Conservation (phyloP, 2,797 vertebrate genomes). For the Neomorphus geoffroyi region DNA sequence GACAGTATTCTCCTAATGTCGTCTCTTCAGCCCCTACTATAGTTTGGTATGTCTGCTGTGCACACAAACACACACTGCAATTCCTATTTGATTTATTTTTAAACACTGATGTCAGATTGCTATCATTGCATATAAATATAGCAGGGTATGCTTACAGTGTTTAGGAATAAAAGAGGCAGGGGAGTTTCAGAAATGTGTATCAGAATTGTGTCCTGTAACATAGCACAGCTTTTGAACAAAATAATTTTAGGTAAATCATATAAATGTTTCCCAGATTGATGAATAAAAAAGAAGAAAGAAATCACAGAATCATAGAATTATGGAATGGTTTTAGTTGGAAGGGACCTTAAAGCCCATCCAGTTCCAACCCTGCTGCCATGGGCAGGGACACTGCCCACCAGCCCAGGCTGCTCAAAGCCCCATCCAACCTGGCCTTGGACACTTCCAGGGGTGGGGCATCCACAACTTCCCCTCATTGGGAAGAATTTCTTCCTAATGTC, state of each 20-base stretch:
- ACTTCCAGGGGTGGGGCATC: no score
- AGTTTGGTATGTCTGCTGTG: background rate
- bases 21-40: background rate
- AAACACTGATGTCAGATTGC: background rate
- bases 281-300: background rate
- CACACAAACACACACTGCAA: no score
- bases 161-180: background rate
- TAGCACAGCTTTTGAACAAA: background rate
- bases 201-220: background rate
- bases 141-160: background rate
- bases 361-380: no score
- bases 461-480: no score
- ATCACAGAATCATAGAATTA: no score
- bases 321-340: no score
- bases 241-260: background rate
- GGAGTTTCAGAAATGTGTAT: background rate
- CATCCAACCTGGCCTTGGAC: no score
- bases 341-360: no score
- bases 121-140: background rate
- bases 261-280: background rate
- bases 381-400: no score
- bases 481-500: no score
- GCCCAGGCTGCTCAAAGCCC: no score
- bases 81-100: conserved; percentile 22
- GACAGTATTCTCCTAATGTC: background rate